Evolutionary conservation across 2,113 vertebrate genomes (phyloP).

Genomic region (Engraulis encrasicolus): DNA sequence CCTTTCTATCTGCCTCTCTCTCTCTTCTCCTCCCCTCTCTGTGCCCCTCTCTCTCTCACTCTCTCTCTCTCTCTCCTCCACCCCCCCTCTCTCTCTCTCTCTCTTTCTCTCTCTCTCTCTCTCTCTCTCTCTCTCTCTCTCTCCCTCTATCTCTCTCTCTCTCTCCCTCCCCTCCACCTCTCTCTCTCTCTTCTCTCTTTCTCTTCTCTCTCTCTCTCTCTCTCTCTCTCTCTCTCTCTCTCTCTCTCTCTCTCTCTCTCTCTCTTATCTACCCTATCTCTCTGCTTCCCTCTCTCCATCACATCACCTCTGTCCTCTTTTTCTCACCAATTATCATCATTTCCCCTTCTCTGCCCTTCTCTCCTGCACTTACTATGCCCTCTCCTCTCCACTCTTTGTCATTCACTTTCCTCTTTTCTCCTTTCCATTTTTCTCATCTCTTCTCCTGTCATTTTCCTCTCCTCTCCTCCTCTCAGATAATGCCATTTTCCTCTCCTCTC

Average conservation of each 20-base stretch:
- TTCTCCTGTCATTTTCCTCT: not conserved
- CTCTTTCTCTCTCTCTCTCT: not conserved
- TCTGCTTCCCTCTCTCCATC: not conserved
- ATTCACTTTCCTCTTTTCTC: too few relatives aligned
- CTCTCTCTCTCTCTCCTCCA: not conserved
- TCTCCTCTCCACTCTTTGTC: not conserved
- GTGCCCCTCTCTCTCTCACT: not conserved
- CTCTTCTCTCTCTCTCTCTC: not conserved
- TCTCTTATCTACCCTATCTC: too few relatives aligned
- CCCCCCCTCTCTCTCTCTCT: conserved; percentile 37
- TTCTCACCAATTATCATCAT: not conserved
- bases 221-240: conserved; percentile 37
- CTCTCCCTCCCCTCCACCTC: conserved; percentile 44
- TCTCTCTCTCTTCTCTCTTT: not conserved
- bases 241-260: not conserved
- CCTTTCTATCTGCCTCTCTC: too few relatives aligned
- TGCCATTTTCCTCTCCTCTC: not conserved
- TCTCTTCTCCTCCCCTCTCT: conserved; percentile 50
- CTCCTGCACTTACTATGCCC: too few relatives aligned
- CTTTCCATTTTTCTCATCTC: not conserved
- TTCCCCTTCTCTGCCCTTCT: too few relatives aligned
- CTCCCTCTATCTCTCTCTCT: not conserved
- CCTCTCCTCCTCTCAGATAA: not conserved
- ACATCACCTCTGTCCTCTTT: not conserved
- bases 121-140: not conserved